phyloP scores from a whole-genome alignment of 2,888 invertebrate genomes.

The Dendrolimus pini region DNA sequence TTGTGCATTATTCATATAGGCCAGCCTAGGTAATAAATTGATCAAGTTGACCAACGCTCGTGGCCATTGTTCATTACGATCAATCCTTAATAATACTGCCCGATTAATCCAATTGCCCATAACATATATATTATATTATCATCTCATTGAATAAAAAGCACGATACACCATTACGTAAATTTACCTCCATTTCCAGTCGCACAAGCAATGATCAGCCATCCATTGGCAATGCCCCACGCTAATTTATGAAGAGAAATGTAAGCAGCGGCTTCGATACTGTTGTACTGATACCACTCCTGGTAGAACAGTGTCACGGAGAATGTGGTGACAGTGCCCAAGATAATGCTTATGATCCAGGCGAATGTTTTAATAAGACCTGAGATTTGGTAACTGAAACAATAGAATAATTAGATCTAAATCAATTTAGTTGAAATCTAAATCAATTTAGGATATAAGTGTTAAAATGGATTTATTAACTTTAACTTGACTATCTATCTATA shows the following conservation, averaged over 20 bases:
- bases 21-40: no score
- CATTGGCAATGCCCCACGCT: constrained; percentile 81
- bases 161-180: not conserved
- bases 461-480: no score
- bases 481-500: no score
- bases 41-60: no score
- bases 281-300: constrained; percentile 76
- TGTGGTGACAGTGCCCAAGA: constrained; percentile 74
- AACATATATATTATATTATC: no score
- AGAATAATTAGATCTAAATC: not conserved
- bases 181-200: constrained; percentile 82
- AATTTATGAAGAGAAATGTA: constrained; percentile 81
- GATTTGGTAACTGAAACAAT: constrained; percentile 47
- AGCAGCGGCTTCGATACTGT: constrained; percentile 76
- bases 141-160: no score
- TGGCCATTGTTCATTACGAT: no score
- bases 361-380: constrained; percentile 39
- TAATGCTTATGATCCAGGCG: constrained; percentile 49
- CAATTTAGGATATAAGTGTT: no score
- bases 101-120: no score
- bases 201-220: constrained; percentile 81
- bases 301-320: constrained; percentile 80
- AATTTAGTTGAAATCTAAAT: no score
- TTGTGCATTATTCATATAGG: no score
- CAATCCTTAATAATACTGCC: no score